Evolutionary conservation across 2,113 vertebrate genomes (phyloP).

Genomic region (Hippocampus zosterae): DNA sequence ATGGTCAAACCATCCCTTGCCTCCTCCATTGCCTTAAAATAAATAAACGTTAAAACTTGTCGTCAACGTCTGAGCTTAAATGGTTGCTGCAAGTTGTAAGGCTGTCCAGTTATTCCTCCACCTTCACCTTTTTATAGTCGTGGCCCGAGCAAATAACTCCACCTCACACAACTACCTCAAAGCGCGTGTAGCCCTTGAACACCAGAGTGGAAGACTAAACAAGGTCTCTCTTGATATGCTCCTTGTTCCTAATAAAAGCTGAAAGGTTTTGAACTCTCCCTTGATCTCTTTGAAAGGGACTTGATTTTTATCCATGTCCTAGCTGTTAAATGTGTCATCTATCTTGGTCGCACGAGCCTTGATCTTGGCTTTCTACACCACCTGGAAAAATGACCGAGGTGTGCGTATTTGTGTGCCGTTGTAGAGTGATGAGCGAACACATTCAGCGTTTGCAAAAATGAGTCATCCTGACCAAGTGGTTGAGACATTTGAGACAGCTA

Average conservation of each 20-base stretch:
- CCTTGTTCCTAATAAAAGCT: conserved; percentile 36
- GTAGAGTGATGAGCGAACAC: not conserved
- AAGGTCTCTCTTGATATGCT: conserved; percentile 12
- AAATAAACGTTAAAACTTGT: not conserved
- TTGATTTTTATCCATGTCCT: conserved; percentile 28
- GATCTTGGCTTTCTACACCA: conserved; percentile 38
- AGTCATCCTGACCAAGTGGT: conserved; percentile 33
- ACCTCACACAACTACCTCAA: conserved; percentile 3
- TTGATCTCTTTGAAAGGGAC: conserved; percentile 27
- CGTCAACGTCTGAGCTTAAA: not conserved
- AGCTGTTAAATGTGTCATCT: conserved; percentile 33
- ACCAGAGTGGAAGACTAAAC: conserved; percentile 9
- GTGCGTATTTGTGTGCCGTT: conserved; percentile 1
- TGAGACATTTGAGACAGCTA: conserved; percentile 31
- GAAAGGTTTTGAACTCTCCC: conserved; percentile 26
- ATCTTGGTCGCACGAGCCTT: conserved; percentile 28
- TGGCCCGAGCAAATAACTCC: conserved; percentile 8
- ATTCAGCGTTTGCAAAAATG: conserved; percentile 25
- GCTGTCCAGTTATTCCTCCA: not conserved
- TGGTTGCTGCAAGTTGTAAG: not conserved
- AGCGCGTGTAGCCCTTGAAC: not conserved
- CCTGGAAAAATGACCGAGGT: conserved; percentile 35
- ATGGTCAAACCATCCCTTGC: not conserved
- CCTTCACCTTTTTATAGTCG: conserved; percentile 12
- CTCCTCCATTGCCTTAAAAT: not conserved